Base-by-base conservation (phyloP, 2,113 vertebrate species). In the Cyprinodon brontotheroides region DNA sequence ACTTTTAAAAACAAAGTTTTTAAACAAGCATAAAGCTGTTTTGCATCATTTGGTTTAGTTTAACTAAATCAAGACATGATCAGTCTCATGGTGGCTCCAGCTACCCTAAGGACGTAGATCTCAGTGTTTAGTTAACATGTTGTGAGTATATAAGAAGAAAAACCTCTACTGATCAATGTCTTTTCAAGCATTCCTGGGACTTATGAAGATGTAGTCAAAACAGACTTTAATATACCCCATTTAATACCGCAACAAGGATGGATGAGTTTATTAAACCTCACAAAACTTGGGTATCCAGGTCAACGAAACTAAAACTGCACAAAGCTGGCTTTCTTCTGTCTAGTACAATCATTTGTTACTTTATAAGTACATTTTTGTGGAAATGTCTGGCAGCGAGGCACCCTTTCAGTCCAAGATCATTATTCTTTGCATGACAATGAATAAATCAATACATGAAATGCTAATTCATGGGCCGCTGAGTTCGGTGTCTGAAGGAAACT, bases 361-460 rank as follows among this genome's bases (percentile, higher is more conserved):
- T 87, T 84, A 83, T 78, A 84, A 84, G 79, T 83, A 79, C 83
- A 90, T 88, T 85, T 89, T 88, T 90, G 84, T 83, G 88, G 86
- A 80, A 77, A 85, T 40, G 15, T 81, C 82, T 91, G 89, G 90
- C 89, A 87, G 70, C 72, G 72, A 63, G 2, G 43, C 83, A 41
- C 45, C 1, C 37, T 68, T 87, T 47, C 10, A 22, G 82, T 89
- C 90, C 92, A 90, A 82, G 72, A 80, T 77, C 78, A 79, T 77
- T 82, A 82, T 78, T 88, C 76, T 68, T 63, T 67, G 82, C 86
- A 86, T 90, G 84, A 89, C 85, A 91, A 90, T 81, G 89, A 92
- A 92, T 93, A 90, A 87, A 91, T 90, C 89, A 92, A 80, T 79
- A 79, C 66, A 61, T 85, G 68, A 90, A 89, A 89, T 86, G 79